Evolutionary conservation across 2,797 vertebrate species (phyloP).

Genomic region (Microctenopoma steveboyesi): DNA sequence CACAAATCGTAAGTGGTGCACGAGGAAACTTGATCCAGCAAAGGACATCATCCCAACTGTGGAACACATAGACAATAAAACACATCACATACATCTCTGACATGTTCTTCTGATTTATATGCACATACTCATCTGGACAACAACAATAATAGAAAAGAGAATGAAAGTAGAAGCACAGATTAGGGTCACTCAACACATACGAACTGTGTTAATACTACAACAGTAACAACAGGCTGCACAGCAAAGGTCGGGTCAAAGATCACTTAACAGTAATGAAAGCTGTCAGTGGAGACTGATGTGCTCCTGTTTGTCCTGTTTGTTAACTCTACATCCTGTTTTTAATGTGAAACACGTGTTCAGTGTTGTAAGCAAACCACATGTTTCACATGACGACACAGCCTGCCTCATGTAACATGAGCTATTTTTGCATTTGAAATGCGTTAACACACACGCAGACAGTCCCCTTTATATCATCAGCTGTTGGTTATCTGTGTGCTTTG

Average conservation of each 20-base stretch:
- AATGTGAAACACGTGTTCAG: constrained; percentile 68
- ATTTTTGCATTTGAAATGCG: background rate
- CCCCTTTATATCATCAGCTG: too few relatives aligned
- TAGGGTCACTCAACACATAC: constrained; percentile 31
- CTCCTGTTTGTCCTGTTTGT: constrained; percentile 64
- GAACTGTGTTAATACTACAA: constrained; percentile 28
- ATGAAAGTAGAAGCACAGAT: background rate
- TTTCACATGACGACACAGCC: constrained; percentile 26
- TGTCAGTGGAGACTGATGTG: constrained; percentile 65
- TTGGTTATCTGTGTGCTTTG: too few relatives aligned
- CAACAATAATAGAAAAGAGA: background rate
- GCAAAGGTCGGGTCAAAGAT: constrained; percentile 69
- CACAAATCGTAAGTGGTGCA: constrained; percentile 86
- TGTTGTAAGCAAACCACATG: constrained; percentile 9
- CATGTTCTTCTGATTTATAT: constrained; percentile 6
- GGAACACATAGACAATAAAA: constrained; percentile 12
- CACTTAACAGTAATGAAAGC: constrained; percentile 57
- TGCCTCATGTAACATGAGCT: constrained; percentile 31
- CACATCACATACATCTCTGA: constrained; percentile 20
- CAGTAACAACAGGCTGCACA: constrained; percentile 36
- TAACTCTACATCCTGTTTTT: constrained; percentile 68
- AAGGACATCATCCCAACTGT: constrained; percentile 48
- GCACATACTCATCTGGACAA: constrained; percentile 4
- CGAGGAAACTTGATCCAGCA: constrained; percentile 65
- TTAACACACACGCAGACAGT: too few relatives aligned